Conservation (phyloP, 1,140 invertebrate genomes). For the Physella acuta region DNA sequence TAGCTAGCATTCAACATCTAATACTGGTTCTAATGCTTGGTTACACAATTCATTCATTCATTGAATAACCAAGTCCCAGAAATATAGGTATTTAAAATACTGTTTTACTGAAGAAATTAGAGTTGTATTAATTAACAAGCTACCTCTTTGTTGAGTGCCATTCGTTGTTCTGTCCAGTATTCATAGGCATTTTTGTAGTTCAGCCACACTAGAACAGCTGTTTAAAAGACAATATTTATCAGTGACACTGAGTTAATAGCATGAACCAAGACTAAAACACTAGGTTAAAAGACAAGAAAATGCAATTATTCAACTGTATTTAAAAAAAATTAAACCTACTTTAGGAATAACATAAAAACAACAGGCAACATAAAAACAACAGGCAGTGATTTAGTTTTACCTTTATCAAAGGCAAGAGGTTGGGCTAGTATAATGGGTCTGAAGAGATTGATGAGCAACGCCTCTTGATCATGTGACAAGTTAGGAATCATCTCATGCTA, state of each 20-base stretch:
- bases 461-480: constrained; percentile 79
- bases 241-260: too few relatives aligned
- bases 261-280: too few relatives aligned
- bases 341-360: neutral
- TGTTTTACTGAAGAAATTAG: neutral
- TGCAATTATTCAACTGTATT: neutral
- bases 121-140: too few relatives aligned
- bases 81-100: too few relatives aligned
- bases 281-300: neutral
- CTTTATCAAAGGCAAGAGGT: constrained; percentile 85
- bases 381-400: constrained; percentile 30
- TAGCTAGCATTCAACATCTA: too few relatives aligned
- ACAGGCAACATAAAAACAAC: neutral
- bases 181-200: constrained; percentile 99
- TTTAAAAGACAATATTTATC: too few relatives aligned
- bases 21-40: too few relatives aligned
- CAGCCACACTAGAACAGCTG: constrained; percentile 92
- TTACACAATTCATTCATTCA: too few relatives aligned
- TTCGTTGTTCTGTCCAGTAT: constrained; percentile 94
- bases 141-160: constrained; percentile 57
- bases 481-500: constrained; percentile 83
- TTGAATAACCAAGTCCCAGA: too few relatives aligned
- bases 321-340: neutral
- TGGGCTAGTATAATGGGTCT: constrained; percentile 92
- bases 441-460: constrained; percentile 87